Conservation (phyloP, 2,888 invertebrate genomes). For the Acrobasis consociella region DNA sequence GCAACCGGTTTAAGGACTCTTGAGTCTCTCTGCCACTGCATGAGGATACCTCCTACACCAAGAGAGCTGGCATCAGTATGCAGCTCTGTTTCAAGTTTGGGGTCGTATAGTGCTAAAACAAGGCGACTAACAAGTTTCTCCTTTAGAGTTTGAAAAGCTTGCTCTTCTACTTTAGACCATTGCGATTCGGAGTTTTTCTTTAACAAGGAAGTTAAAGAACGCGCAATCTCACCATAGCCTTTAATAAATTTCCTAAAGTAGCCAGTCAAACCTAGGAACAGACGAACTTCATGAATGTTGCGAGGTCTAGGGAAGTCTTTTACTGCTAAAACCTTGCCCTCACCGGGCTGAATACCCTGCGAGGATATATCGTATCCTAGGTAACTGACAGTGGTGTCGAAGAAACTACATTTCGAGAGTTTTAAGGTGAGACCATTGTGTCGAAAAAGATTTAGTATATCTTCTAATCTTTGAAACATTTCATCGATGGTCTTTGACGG, state of each 20-base stretch:
- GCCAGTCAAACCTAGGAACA: slow-evolving; percentile 22
- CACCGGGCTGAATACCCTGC: slow-evolving; percentile 10
- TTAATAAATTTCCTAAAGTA: slow-evolving; percentile 23
- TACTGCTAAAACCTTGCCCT: slow-evolving; percentile 23
- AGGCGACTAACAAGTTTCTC: slow-evolving; percentile 3
- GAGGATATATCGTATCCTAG: too few relatives aligned
- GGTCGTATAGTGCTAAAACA: slow-evolving; percentile 18
- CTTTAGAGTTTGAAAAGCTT: slow-evolving; percentile 7
- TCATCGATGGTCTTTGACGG: slow-evolving; percentile 22
- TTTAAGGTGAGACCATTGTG: too few relatives aligned
- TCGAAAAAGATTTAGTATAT: not conserved
- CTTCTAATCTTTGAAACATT: slow-evolving; percentile 17
- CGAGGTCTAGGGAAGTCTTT: slow-evolving; percentile 21
- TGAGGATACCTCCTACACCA: slow-evolving; percentile 20
- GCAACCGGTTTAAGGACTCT: too few relatives aligned
- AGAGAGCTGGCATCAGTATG: slow-evolving; percentile 23
- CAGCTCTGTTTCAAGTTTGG: slow-evolving; percentile 9
- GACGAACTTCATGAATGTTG: too few relatives aligned
- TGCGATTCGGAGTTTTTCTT: slow-evolving; percentile 6
- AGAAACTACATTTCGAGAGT: too few relatives aligned
- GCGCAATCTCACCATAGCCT: slow-evolving; percentile 12
- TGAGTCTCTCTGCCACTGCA: slow-evolving; percentile 13
- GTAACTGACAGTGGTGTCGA: too few relatives aligned
- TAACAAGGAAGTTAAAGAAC: slow-evolving; percentile 15
- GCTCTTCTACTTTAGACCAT: not conserved